Evolutionary conservation across 2,888 invertebrate genomes (phyloP), one percentile per base, ranked within the genome.

Genomic region (Cerastoderma edule): DNA sequence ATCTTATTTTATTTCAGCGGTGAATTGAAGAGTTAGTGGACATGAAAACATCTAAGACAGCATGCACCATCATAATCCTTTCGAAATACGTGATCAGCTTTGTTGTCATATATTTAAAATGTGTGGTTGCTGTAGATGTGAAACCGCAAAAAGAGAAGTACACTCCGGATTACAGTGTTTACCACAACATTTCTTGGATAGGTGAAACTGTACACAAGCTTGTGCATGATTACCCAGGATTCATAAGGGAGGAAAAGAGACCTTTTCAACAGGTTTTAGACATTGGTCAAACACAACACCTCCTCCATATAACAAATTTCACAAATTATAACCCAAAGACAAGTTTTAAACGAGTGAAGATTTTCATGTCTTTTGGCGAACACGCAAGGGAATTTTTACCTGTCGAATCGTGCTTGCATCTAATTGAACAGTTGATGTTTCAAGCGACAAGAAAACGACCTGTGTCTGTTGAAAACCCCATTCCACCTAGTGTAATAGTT

Each of bases 371-470:
- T 6, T 91, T 85, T 83, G 92, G 92, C 13, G 92, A 91, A 82
- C 92, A 92, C 88, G 91, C 92, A 6, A 84, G 92, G 60, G 92
- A 92, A 73, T 92, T 91, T 78, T 82, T 92, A 22, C 92, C 92
- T 30, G 83, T 91, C 13, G 92, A 92, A 71, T 88, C 88, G 44
- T 77, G 90, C 79, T 86, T 91, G 67, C 75, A 84, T 66, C 72
- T 92, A 3, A 44, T 92, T 19, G 75, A 83, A 50, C 88, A 87
- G 65, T 53, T 92, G 22, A 44, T 74, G 19, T 28, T 72, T 27
- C 65, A 5, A n/a, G n/a, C n/a, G n/a, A n/a, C n/a, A n/a, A n/a
- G n/a, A n/a, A n/a, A n/a, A n/a, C n/a, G n/a, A n/a, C n/a, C n/a
- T n/a, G n/a, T n/a, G n/a, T n/a, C n/a, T n/a, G n/a, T n/a, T 19